Percentiles rank a stretch among this genome's conserved stretches.
Conservation (phyloP, 37 sponge, comb jelly and placozoan genomes). For the Aplysina aerophoba region DNA sequence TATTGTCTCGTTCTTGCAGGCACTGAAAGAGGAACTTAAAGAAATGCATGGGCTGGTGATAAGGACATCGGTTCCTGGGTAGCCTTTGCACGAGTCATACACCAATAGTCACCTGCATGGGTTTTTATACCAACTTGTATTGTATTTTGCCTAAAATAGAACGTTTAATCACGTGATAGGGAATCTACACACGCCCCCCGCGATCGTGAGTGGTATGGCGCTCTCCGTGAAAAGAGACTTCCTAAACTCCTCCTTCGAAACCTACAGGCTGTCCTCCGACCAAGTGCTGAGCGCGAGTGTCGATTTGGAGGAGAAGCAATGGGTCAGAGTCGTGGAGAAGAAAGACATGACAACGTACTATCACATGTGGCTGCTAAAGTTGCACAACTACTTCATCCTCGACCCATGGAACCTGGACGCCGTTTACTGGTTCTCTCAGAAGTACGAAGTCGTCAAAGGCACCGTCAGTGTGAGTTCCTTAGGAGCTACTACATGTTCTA, state of each 20-base stretch:
- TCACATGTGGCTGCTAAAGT: slow-evolving; percentile 23
- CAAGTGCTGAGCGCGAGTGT: background rate
- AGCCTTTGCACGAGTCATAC: background rate
- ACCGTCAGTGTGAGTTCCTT: background rate
- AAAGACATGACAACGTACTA: slow-evolving; percentile 7
- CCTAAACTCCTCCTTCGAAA: background rate
- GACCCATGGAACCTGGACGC: slow-evolving; percentile 17
- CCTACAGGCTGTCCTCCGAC: background rate
- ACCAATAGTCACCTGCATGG: too few relatives aligned
- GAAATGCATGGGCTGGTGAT: slow-evolving; percentile 64
- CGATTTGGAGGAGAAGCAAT: background rate
- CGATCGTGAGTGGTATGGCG: background rate
- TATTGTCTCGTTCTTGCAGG: slow-evolving; percentile 65
- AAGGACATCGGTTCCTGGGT: slow-evolving; percentile 35
- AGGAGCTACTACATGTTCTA: too few relatives aligned
- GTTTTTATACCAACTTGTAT: too few relatives aligned
- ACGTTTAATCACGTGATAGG: too few relatives aligned
- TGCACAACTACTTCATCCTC: slow-evolving; percentile 10
- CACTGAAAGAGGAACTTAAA: slow-evolving; percentile 67
- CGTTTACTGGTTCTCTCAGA: slow-evolving; percentile 27
- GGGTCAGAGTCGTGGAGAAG: slow-evolving; percentile 4
- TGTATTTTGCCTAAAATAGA: too few relatives aligned
- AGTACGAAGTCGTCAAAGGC: slow-evolving; percentile 9
- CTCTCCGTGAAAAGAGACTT: background rate
- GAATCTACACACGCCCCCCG: too few relatives aligned